Base-by-base conservation (phyloP, 2,888 invertebrate species). In the Isotomurus palustris region DNA sequence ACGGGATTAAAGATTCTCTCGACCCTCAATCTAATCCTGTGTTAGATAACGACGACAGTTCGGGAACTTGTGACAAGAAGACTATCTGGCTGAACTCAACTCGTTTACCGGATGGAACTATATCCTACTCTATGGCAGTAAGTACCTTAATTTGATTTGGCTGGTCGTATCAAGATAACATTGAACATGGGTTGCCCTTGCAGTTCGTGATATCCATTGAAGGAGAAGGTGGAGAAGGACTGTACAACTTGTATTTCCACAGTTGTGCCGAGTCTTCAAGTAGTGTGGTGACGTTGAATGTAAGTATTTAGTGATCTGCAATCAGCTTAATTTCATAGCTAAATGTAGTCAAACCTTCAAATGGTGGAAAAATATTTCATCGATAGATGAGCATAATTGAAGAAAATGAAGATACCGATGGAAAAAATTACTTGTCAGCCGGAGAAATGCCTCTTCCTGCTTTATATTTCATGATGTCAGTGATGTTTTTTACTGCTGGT, bases 381-480 rank as follows among this genome's bases (percentile, higher is more conserved):
- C 17, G 40, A 38, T 74, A 92, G 91, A 82, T 94, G 66, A 84
- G 87, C 74, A 88, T 97, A 64, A 86, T 86, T 69, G 68, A 68
- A 49, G 93, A 94, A 75, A 87, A 85, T 72, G 91, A 93, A 21
- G 49, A 49, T 19, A 21, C 5, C 4, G n/a, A 28, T 4, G 49
- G 29, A 17, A 84, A 84, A 32, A 94, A 90, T 75, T 96, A 84
- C 73, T 77, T 97, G 32, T 94, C 95, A 2, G 96, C 95, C 1
- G 96, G 96, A 1, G 93, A 96, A 77, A 93, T 96, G 84, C 95
- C 95, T 0, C 78, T 96, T 29, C 97, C 97, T 0, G 84, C 87
- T 0, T 77, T 99, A 2, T 97, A 93, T 76, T 89, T 91, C 71
- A 86, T 88, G 81, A 89, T 95, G 86, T 86, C 93, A 0, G 76